phyloP scores from a whole-genome alignment of 1,140 invertebrate genomes.

The Ctenoplectra terminalis region DNA sequence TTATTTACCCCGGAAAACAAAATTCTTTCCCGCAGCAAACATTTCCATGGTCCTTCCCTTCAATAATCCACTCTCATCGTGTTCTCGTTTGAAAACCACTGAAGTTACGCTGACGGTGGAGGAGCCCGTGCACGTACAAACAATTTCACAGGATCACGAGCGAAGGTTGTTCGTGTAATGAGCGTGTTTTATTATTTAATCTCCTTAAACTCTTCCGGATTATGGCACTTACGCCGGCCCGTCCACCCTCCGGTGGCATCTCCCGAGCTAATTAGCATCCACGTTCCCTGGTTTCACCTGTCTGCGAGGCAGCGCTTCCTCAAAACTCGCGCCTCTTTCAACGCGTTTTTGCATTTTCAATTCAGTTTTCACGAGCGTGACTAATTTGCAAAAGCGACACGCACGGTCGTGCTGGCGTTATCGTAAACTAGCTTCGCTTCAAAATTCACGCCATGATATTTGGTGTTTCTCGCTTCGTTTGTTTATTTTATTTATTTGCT shows the following conservation, averaged over 20 bases:
- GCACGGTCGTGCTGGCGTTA: too few species aligned
- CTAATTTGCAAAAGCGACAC: constrained; percentile 13
- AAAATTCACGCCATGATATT: background rate
- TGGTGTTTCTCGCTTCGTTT: background rate
- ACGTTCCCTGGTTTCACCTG: constrained; percentile 20
- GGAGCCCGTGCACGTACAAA: constrained; percentile 13
- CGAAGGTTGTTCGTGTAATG: constrained; percentile 51
- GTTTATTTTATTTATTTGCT: background rate
- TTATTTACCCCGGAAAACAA: too few species aligned
- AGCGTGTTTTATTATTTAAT: constrained; percentile 70
- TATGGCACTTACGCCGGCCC: constrained; percentile 48
- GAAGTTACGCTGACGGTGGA: background rate
- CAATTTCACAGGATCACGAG: constrained; percentile 6
- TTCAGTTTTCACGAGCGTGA: background rate
- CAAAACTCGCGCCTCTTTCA: background rate
- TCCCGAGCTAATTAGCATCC: constrained; percentile 60
- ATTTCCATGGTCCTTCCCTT: background rate
- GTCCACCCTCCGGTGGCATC: constrained; percentile 17
- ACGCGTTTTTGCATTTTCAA: constrained; percentile 16
- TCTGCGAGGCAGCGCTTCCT: background rate
- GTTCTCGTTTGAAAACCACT: background rate
- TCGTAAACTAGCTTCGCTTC: too few species aligned
- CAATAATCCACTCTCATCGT: background rate
- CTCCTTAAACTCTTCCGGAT: constrained; percentile 63
- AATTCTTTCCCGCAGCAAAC: background rate